Evolutionary conservation across 2,113 vertebrate species (phyloP).

Genomic region (Rhinoptilus africanus): DNA sequence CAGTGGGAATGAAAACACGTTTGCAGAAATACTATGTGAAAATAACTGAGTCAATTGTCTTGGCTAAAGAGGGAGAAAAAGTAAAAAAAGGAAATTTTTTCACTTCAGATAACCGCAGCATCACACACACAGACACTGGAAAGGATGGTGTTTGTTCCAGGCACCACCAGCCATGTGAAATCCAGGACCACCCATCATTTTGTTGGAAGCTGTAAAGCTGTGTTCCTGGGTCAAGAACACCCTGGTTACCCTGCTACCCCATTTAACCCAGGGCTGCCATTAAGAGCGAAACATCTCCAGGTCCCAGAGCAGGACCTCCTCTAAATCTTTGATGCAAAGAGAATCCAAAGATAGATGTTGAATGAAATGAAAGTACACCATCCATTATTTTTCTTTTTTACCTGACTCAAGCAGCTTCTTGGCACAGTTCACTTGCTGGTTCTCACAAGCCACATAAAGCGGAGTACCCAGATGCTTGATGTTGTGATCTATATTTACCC

Average conservation of each 20-base stretch:
- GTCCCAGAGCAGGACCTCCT: neutral
- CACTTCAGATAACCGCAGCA: neutral
- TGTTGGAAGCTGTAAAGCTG: neutral
- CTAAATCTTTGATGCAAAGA: neutral
- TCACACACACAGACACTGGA: neutral
- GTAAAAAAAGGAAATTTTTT: neutral
- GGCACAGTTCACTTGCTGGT: conserved; percentile 74
- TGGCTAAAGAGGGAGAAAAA: neutral
- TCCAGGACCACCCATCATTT: neutral
- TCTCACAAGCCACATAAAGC: conserved; percentile 82
- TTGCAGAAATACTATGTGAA: neutral
- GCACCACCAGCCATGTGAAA: neutral
- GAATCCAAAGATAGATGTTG: neutral
- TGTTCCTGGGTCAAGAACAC: neutral
- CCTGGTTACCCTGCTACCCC: neutral
- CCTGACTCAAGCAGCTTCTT: conserved; percentile 86
- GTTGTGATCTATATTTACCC: conserved; percentile 77
- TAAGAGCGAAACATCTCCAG: neutral
- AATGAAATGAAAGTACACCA: fast-evolving
- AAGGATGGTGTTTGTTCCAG: neutral
- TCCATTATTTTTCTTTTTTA: conserved; percentile 49
- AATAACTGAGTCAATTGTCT: neutral
- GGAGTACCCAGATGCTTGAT: conserved; percentile 80
- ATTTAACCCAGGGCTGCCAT: neutral
- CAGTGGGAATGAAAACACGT: neutral